phyloP scores from a whole-genome alignment of 2,888 invertebrate species.

The Drosophila infuscata region DNA sequence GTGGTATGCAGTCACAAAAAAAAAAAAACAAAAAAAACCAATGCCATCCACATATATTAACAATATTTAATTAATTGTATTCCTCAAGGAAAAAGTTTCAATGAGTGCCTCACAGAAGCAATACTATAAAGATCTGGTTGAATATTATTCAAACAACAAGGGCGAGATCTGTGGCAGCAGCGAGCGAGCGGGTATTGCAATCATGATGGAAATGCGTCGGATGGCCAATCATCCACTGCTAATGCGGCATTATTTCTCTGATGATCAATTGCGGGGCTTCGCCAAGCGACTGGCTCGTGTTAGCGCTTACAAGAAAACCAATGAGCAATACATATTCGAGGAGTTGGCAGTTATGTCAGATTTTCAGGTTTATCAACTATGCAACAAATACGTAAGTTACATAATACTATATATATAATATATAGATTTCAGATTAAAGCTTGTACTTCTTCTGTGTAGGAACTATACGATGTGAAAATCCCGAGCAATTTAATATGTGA shows the following conservation, averaged over 20 bases:
- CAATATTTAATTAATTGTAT: not conserved
- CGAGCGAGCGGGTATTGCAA: conserved; percentile 89
- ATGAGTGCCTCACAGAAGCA: conserved; percentile 91
- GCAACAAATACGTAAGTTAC: conserved; percentile 87
- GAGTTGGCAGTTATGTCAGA: conserved; percentile 95
- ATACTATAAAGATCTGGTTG: conserved; percentile 91
- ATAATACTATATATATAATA: conserved; percentile 66
- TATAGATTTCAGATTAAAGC: not conserved
- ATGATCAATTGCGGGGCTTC: conserved; percentile 88
- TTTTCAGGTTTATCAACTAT: conserved; percentile 94
- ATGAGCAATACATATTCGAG: conserved; percentile 92
- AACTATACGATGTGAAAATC: conserved; percentile 87
- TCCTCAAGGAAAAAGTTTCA: conserved; percentile 85
- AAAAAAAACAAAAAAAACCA: not conserved
- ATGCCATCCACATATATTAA: not conserved
- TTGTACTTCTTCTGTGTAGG: conserved; percentile 83
- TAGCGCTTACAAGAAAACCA: conserved; percentile 90
- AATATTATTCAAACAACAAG: conserved; percentile 88
- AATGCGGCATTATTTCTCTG: conserved; percentile 90
- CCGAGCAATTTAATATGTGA: conserved; percentile 90
- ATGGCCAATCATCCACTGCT: conserved; percentile 97
- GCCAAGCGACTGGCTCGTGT: conserved; percentile 89
- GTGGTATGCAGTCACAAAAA: conserved; percentile 85
- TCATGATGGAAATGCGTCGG: conserved; percentile 97
- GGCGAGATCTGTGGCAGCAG: conserved; percentile 87